A percentile compares a stretch with the other conserved stretches of the same genome.
Evolutionary conservation across 1,140 invertebrate genomes (phyloP).

Genomic region (Plectrocnemia conspersa): DNA sequence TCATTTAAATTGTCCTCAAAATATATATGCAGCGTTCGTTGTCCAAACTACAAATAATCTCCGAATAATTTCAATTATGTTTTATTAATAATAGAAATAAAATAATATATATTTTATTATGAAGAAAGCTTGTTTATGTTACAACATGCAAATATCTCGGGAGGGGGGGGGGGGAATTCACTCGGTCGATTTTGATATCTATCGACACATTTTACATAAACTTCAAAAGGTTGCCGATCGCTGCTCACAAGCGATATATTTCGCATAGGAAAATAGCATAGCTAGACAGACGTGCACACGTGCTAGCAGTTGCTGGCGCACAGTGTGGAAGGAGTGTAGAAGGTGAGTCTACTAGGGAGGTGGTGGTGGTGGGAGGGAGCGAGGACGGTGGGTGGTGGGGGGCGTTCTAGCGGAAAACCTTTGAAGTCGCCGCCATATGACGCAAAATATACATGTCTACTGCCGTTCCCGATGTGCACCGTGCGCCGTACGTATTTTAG

Average conservation of each 20-base stretch:
- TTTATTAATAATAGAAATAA: no score
- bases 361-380: background rate
- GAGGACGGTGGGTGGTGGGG: background rate
- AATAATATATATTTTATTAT: no score
- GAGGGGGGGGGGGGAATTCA: no score
- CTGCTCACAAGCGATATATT: constrained; percentile 7
- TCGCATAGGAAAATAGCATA: constrained; percentile 18
- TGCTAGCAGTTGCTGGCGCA: background rate
- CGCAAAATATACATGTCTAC: constrained; percentile 10
- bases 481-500: background rate
- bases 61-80: no score
- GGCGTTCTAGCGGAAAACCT: constrained; percentile 13
- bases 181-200: no score
- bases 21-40: no score
- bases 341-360: constrained; percentile 1
- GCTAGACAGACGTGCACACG: background rate
- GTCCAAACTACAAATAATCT: no score
- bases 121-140: no score
- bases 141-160: no score
- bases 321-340: constrained; percentile 1
- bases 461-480: background rate
- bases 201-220: no score
- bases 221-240: no score
- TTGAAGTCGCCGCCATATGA: constrained; percentile 30
- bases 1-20: no score